phyloP scores from a whole-genome alignment of 2,113 vertebrate species.

The Melanerpes formicivorus region DNA sequence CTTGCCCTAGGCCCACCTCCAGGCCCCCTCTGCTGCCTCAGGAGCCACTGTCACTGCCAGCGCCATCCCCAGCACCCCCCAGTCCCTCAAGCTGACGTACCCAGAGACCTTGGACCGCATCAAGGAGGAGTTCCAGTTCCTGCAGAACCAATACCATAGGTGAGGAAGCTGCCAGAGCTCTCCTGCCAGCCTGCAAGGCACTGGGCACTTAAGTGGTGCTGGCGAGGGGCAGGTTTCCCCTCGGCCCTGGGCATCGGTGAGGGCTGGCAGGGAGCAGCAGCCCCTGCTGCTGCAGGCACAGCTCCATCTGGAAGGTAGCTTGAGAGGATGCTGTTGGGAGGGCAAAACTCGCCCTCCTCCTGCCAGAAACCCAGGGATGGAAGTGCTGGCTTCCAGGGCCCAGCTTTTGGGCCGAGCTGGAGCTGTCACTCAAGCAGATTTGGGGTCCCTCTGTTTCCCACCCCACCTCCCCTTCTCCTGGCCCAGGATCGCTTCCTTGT shows the following conservation, averaged over 20 bases:
- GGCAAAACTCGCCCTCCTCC: neutral
- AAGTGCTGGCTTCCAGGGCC: neutral
- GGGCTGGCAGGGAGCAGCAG: rapidly evolving
- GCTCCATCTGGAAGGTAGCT: neutral
- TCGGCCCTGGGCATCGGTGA: rapidly evolving
- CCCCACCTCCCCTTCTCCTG: neutral
- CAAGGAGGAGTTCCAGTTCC: slow-evolving; percentile 93
- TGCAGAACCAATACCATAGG: slow-evolving; percentile 95
- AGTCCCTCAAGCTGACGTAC: slow-evolving; percentile 91
- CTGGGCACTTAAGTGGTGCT: neutral
- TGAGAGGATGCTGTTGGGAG: neutral
- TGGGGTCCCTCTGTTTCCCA: neutral
- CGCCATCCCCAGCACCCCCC: slow-evolving; percentile 80
- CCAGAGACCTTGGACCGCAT: slow-evolving; percentile 92
- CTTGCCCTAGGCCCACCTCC: slow-evolving; percentile 74
- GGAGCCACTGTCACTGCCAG: slow-evolving; percentile 78
- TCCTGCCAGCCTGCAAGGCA: rapidly evolving
- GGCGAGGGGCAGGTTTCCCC: neutral
- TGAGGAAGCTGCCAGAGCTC: neutral
- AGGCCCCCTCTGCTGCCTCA: slow-evolving; percentile 81
- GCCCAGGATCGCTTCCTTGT: neutral
- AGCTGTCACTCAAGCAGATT: neutral
- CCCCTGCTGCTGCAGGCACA: rapidly evolving
- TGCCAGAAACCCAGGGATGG: neutral
- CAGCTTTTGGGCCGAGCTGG: neutral